Evolutionary conservation across 2,797 vertebrate genomes (phyloP).

Genomic region (Spinibarbus caldwelli): DNA sequence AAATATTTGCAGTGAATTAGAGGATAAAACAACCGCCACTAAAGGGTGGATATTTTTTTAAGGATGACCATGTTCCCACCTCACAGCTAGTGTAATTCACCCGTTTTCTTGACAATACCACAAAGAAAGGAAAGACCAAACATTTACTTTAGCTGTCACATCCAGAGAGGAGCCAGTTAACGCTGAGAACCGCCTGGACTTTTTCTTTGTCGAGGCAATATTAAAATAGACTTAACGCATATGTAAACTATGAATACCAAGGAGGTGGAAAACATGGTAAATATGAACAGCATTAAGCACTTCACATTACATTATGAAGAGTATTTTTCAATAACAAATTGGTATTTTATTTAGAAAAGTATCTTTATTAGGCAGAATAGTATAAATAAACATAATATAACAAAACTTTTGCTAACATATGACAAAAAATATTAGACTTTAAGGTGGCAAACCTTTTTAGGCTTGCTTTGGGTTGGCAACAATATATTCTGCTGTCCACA

Average conservation of each 20-base stretch:
- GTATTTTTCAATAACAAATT: constrained; percentile 28
- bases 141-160: constrained; percentile 39
- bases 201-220: background rate
- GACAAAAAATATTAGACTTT: constrained; percentile 54
- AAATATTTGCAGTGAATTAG: constrained; percentile 64
- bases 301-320: background rate
- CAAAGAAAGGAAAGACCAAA: constrained; percentile 34
- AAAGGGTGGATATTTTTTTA: constrained; percentile 37
- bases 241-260: constrained; percentile 1
- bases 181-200: constrained; percentile 21
- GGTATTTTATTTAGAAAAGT: constrained; percentile 62
- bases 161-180: constrained; percentile 29
- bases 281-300: background rate
- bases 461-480: constrained; percentile 71
- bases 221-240: background rate
- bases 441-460: constrained; percentile 46
- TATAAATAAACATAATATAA: constrained; percentile 73
- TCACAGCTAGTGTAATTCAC: constrained; percentile 25
- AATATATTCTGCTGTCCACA: constrained; percentile 74
- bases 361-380: constrained; percentile 66
- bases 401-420: constrained; percentile 61
- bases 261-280: background rate
- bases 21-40: constrained; percentile 14
- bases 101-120: constrained; percentile 37
- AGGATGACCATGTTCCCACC: constrained; percentile 39